Conservation (phyloP, 2,113 vertebrate species). For the Caretta caretta region DNA sequence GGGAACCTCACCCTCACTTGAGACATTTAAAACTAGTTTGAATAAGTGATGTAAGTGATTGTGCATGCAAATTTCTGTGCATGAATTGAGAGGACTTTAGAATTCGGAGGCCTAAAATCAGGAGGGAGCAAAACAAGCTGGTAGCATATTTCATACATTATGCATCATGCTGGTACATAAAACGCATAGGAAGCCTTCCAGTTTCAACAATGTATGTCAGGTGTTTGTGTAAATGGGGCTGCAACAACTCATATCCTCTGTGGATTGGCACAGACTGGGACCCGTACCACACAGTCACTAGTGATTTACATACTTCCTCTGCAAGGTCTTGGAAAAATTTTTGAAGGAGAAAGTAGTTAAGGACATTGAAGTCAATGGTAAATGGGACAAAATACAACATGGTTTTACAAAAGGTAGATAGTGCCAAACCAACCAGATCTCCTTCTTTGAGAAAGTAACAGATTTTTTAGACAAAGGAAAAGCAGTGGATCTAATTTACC, state of each 20-base stretch:
- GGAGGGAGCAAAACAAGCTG: background rate
- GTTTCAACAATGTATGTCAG: background rate
- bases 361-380: no score
- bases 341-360: no score
- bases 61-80: background rate
- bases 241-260: background rate
- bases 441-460: no score
- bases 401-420: no score
- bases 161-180: background rate
- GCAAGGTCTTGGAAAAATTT: no score
- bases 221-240: background rate
- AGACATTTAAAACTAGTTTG: background rate
- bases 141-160: background rate
- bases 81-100: background rate
- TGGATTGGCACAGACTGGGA: no score
- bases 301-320: background rate
- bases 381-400: no score
- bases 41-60: background rate
- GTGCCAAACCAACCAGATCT: no score
- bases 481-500: no score
- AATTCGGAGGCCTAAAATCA: background rate
- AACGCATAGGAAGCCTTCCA: background rate
- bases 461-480: no score
- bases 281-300: background rate
- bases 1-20: background rate